Evolutionary conservation across 2,113 vertebrate genomes (phyloP).

Genomic region (Cyprinodon variegatus): DNA sequence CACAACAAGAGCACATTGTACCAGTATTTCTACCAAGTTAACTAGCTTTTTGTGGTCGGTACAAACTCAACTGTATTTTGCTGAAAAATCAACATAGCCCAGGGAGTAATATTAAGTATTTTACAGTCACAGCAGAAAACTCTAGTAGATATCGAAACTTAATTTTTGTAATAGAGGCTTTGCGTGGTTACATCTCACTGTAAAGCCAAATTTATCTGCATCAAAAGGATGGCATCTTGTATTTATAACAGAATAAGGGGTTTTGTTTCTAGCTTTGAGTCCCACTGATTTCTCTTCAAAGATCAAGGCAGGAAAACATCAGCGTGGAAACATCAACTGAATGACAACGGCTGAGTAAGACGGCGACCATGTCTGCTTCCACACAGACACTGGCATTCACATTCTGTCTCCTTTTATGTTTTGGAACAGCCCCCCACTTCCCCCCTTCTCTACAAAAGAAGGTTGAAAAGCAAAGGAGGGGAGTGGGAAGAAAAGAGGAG

Average conservation of each 20-base stretch:
- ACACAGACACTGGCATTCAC: constrained; percentile 55
- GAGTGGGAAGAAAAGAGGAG: constrained; percentile 57
- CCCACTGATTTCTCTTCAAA: constrained; percentile 18
- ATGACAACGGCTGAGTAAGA: constrained; percentile 17
- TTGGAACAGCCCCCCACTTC: constrained; percentile 33
- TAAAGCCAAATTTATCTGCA: background rate
- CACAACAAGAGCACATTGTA: constrained; percentile 1
- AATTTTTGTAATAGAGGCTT: background rate
- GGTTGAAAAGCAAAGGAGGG: constrained; percentile 68
- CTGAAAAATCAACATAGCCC: background rate
- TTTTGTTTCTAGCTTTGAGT: background rate
- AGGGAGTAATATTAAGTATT: background rate
- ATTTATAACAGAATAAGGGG: constrained; percentile 4
- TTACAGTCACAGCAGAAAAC: background rate
- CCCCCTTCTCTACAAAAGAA: constrained; percentile 60
- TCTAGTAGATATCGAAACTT: too few relatives aligned
- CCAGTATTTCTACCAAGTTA: background rate
- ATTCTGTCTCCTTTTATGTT: constrained; percentile 62
- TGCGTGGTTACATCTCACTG: background rate
- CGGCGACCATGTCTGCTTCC: constrained; percentile 33
- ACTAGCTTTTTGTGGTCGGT: background rate
- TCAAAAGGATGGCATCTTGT: constrained; percentile 20
- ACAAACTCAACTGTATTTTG: background rate
- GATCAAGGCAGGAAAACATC: constrained; percentile 34
- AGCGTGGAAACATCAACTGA: constrained; percentile 35